Conservation (phyloP, 1,140 invertebrate species). For the Cheumatopsyche charites region DNA sequence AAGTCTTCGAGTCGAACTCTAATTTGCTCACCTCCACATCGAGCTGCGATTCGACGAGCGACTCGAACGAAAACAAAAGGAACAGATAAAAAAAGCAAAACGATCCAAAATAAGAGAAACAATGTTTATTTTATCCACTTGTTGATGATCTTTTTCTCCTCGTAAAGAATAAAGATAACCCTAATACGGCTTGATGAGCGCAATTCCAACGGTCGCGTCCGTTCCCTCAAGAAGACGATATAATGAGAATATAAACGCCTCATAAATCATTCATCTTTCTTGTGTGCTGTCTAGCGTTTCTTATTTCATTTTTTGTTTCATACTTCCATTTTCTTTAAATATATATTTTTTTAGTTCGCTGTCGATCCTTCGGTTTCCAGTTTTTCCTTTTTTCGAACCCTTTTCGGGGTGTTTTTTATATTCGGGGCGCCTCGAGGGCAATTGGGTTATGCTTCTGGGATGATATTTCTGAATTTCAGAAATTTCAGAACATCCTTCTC, state of each 20-base stretch:
- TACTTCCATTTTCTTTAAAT: background rate
- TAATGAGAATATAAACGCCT: slow-evolving; percentile 59
- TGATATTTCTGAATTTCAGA: background rate
- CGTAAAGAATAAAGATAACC: slow-evolving; percentile 6
- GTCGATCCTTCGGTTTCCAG: background rate
- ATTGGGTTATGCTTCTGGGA: slow-evolving; percentile 1
- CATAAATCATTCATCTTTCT: slow-evolving; percentile 55
- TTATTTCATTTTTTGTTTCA: slow-evolving; percentile 21
- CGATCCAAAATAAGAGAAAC: background rate
- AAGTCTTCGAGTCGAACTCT: too few relatives aligned
- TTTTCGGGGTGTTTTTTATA: background rate
- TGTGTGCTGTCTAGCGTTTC: slow-evolving; percentile 5
- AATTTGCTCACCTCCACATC: too few relatives aligned
- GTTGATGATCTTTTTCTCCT: too few relatives aligned
- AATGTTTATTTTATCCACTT: too few relatives aligned
- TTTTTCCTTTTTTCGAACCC: slow-evolving; percentile 27
- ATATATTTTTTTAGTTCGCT: background rate
- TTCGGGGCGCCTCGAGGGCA: background rate
- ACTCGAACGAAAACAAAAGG: too few relatives aligned
- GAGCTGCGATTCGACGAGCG: too few relatives aligned
- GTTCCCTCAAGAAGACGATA: slow-evolving; percentile 40
- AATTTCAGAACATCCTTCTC: too few relatives aligned
- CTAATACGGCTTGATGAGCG: background rate
- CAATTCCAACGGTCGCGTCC: slow-evolving; percentile 17
- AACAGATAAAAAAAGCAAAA: background rate